A percentile compares a stretch with the other conserved stretches of the same genome.
Conservation (phyloP, 2,113 vertebrate genomes). For the Tetrao urogallus region DNA sequence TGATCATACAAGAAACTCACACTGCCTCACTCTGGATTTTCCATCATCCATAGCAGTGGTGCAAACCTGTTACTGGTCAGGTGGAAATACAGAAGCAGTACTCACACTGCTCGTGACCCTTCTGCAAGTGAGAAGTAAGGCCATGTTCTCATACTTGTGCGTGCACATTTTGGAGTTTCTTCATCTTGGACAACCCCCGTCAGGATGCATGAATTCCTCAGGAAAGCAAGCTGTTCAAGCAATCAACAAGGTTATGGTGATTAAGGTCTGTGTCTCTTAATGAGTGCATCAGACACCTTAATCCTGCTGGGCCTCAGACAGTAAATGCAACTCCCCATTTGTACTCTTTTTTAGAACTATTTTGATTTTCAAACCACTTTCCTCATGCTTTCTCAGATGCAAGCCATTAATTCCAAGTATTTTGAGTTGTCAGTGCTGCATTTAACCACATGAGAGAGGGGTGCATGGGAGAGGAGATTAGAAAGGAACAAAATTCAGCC, state of each 20-base stretch:
- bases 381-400: not conserved
- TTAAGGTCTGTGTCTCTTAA: not conserved
- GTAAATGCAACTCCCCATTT: not conserved
- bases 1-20: not conserved
- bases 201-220: not conserved
- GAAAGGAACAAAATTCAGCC: not conserved
- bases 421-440: not conserved
- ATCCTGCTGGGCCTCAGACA: not conserved
- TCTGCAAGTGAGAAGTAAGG: not conserved
- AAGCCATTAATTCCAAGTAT: not conserved
- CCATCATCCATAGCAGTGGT: fast-evolving
- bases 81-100: not conserved
- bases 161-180: not conserved
- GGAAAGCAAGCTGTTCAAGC: not conserved
- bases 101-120: fast-evolving
- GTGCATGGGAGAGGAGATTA: not conserved
- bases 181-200: not conserved
- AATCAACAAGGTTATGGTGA: not conserved
- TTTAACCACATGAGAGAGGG: not conserved
- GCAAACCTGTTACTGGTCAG: not conserved
- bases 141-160: not conserved
- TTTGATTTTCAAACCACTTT: not conserved
- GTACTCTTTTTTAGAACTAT: not conserved
- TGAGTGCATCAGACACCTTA: not conserved
- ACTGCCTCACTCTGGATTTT: not conserved